Evolutionary conservation across 2,888 invertebrate species (phyloP).

Genomic region (Dorcus parallelipipedus): DNA sequence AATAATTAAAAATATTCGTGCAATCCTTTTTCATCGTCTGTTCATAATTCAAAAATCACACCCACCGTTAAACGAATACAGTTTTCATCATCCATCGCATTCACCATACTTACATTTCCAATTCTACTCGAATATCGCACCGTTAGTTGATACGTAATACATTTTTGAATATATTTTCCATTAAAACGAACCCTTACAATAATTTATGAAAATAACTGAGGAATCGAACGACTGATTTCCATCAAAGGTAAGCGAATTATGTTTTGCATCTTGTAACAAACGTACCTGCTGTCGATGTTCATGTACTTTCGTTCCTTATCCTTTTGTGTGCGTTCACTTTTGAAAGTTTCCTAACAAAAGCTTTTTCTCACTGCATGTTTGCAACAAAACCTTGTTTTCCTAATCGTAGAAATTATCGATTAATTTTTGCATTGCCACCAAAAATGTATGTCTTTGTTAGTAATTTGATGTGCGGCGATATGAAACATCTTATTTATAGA

Average conservation of each 20-base stretch:
- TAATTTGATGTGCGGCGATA: no score
- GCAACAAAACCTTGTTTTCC: constrained; percentile 10
- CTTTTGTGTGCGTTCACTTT: no score
- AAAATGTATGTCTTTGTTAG: not conserved
- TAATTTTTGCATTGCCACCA: no score
- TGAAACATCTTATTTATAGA: no score
- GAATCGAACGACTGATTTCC: constrained; percentile 18
- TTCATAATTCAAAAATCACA: constrained; percentile 31
- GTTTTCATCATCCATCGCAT: not conserved
- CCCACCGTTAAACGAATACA: constrained; percentile 19
- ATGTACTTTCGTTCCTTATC: no score
- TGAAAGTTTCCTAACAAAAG: no score
- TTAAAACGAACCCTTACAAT: constrained; percentile 28
- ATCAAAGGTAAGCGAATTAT: constrained; percentile 21
- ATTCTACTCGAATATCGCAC: constrained; percentile 29
- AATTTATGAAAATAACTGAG: constrained; percentile 15
- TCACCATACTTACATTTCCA: constrained; percentile 1
- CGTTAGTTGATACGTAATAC: constrained; percentile 39
- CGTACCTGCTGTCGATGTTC: no score
- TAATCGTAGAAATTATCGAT: not conserved
- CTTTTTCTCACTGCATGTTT: constrained; percentile 21
- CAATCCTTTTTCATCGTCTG: constrained; percentile 42
- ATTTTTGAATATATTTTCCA: constrained; percentile 34
- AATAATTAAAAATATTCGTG: constrained; percentile 44
- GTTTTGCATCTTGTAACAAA: no score